Percentiles rank a stretch among this genome's conserved stretches.
These are phyloP conservation scores for Pelobates cultripes DNA, from an alignment of 2,797 vertebrate genomes.

Conservation along the genomic window DNA sequence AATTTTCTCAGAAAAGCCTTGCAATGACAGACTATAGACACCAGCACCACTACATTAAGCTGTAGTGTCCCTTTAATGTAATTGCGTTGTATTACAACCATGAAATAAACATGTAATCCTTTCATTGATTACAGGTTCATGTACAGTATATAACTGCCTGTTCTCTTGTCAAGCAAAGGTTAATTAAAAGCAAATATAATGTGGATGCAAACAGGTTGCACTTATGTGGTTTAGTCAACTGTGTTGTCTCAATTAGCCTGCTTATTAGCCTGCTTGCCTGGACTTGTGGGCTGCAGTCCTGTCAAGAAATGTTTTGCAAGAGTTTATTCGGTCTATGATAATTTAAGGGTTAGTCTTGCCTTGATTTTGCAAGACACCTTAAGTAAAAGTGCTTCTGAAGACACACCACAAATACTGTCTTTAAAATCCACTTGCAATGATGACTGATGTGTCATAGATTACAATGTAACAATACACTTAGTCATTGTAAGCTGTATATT, in stretches of 20 bases:
- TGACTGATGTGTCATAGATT: slow-evolving; percentile 34
- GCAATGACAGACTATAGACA: too few relatives aligned
- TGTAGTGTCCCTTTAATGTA: too few relatives aligned
- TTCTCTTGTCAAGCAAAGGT: too few relatives aligned
- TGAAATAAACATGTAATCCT: too few relatives aligned
- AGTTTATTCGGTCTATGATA: slow-evolving; percentile 32
- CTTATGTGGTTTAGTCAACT: slow-evolving; percentile 7
- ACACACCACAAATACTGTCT: slow-evolving; percentile 15
- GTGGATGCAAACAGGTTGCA: background rate
- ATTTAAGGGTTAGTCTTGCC: slow-evolving; percentile 43
- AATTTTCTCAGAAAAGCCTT: too few relatives aligned
- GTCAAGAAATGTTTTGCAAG: slow-evolving; percentile 50
- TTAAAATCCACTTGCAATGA: slow-evolving; percentile 26
- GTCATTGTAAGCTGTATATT: slow-evolving; percentile 41
- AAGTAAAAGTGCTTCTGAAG: slow-evolving; percentile 22
- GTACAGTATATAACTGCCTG: too few relatives aligned
- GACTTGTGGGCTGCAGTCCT: slow-evolving; percentile 54
- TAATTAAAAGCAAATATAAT: too few relatives aligned
- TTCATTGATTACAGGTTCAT: too few relatives aligned
- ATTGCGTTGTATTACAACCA: too few relatives aligned
- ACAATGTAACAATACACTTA: slow-evolving; percentile 34
- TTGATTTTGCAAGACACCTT: slow-evolving; percentile 30
- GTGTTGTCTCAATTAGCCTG: slow-evolving; percentile 17
- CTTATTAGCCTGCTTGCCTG: slow-evolving; percentile 56
- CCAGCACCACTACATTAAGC: too few relatives aligned